Conservation (phyloP, 2,888 invertebrate species). For the Cryptophagus acutangulus region DNA sequence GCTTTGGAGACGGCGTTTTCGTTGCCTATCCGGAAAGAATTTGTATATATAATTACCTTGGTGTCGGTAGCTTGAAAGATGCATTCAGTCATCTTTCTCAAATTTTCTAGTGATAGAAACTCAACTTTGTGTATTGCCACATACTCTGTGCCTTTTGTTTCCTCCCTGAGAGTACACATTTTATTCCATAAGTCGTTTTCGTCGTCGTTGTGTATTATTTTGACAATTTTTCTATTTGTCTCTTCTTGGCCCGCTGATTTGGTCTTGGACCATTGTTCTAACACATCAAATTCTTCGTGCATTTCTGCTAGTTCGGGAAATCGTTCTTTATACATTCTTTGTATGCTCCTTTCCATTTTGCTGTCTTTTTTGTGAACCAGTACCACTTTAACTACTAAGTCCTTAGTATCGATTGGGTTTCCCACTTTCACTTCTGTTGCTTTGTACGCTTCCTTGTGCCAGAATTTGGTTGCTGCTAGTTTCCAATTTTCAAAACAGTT, state of each 20-base stretch:
- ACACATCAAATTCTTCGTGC: background rate
- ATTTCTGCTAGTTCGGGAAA: background rate
- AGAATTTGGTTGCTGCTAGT: no score
- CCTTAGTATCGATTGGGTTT: background rate
- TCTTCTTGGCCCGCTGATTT: background rate
- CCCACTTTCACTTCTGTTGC: background rate
- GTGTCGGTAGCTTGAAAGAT: constrained; percentile 1
- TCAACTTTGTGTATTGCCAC: background rate
- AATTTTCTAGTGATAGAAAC: background rate
- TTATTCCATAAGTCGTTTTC: background rate
- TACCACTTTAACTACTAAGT: constrained; percentile 1
- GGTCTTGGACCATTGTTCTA: background rate
- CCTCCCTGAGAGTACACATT: background rate
- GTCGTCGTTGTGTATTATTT: background rate
- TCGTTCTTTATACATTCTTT: background rate
- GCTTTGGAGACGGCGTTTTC: background rate
- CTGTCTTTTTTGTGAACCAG: background rate
- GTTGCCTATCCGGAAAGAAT: background rate
- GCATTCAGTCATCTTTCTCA: background rate
- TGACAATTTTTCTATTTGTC: background rate
- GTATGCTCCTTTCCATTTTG: background rate
- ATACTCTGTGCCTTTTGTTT: background rate
- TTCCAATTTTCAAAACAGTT: no score
- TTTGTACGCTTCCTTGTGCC: background rate
- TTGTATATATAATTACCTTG: constrained; percentile 3